A percentile compares a stretch with the other conserved stretches of the same genome.
These are phyloP conservation scores for Drosophila infuscata DNA, from an alignment of 2,888 invertebrate species.

Conservation along the genomic window DNA sequence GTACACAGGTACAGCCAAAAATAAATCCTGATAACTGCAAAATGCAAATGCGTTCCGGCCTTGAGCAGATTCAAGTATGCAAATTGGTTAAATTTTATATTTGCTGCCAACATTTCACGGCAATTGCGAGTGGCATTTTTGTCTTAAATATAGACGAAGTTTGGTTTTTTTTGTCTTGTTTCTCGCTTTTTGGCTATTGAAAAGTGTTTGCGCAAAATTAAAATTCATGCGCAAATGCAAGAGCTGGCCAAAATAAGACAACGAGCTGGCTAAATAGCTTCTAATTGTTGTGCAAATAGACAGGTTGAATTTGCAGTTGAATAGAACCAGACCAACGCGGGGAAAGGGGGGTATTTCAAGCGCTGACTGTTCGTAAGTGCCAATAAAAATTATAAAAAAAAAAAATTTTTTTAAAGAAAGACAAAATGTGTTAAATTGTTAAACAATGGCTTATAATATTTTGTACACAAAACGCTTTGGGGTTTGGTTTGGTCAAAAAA, in stretches of 20 bases:
- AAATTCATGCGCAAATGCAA: conserved; percentile 71
- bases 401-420: too few species aligned
- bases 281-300: conserved; percentile 76
- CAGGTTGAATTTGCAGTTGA: conserved; percentile 49
- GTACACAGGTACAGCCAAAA: background rate
- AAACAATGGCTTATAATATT: conserved; percentile 51
- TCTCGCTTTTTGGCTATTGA: conserved; percentile 24
- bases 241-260: conserved; percentile 67
- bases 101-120: conserved; percentile 59
- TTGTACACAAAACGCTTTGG: conserved; percentile 38
- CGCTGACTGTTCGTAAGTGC: conserved; percentile 14
- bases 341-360: background rate
- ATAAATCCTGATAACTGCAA: conserved; percentile 7
- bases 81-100: conserved; percentile 49
- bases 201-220: conserved; percentile 72
- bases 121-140: conserved; percentile 43
- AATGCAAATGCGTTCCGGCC: conserved; percentile 34
- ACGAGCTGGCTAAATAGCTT: conserved; percentile 69
- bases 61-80: conserved; percentile 57
- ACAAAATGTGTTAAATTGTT: conserved; percentile 69
- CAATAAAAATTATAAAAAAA: conserved; percentile 8
- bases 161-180: background rate
- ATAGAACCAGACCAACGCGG: conserved; percentile 11
- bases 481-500: conserved; percentile 34
- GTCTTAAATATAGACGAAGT: conserved; percentile 14